Base-by-base conservation (phyloP, 2,888 invertebrate genomes). In the Metopia argyrocephala region DNA sequence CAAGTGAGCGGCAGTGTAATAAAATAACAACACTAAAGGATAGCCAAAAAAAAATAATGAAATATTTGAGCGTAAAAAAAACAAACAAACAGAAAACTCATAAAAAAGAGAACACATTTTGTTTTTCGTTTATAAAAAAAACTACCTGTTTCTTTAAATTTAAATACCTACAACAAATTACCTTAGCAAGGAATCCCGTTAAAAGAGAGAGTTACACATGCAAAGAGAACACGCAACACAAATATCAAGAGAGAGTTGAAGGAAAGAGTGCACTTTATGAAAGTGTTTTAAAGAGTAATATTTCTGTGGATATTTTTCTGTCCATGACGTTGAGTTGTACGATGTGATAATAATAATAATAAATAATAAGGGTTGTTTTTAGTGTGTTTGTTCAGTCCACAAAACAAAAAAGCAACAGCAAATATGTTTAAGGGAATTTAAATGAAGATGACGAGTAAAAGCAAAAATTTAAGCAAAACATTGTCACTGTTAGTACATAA, bases 401-500 rank as follows among this genome's bases (percentile, higher is more conserved):
- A n/a, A n/a, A n/a, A n/a, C n/a, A n/a, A n/a, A n/a, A n/a, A n/a
- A n/a, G n/a, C n/a, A n/a, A n/a, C n/a, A n/a, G 2, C 12, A 1
- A 2, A 0, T 31, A 31, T 12, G 31, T 7, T 12, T 12, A 31
- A 12, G 38, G 38, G 12, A 38, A 15, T 61, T 59, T 62, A 69
- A 70, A 78, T 71, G 59, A 27, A 57, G 52, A 70, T 64, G 69
- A 50, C 48, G 50, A 20, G 46, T 7, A 25, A 12, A 3, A 38
- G 38, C 12, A 38, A 12, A 12, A 6, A 12, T n/a, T n/a, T n/a
- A 12, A 38, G 38, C 38, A 38, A 38, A 38, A 64, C 27, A 76
- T 70, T 15, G 66, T 71, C 71, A 73, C 61, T 38, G 12, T n/a
- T 38, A 73, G 84, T 88, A 87, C 87, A 86, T 89, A 88, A 86